Percentiles rank a stretch among this genome's conserved stretches.
Conservation (phyloP, 2,113 vertebrate species). For the Nestor notabilis region DNA sequence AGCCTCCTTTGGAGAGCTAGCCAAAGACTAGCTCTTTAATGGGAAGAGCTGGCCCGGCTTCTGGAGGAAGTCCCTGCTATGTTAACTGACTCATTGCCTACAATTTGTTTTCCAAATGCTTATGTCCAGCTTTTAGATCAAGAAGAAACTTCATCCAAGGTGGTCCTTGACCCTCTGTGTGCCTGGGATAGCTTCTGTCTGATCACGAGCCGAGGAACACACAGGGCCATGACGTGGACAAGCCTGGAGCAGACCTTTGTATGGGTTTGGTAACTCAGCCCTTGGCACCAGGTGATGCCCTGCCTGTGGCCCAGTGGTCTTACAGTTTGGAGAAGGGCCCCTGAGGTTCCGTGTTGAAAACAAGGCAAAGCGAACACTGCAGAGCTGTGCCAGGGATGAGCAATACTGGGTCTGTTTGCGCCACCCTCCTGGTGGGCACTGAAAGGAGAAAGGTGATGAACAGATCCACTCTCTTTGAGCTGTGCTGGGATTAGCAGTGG, state of each 20-base stretch:
- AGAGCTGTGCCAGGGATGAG: neutral
- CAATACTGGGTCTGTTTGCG: neutral
- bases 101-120: neutral
- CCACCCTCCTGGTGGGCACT: neutral
- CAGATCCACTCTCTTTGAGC: neutral
- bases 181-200: neutral
- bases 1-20: slow-evolving; percentile 38
- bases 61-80: neutral
- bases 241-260: neutral
- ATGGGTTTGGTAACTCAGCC: neutral
- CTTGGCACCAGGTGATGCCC: neutral
- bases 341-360: neutral
- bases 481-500: neutral
- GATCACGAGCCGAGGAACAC: accelerated
- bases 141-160: neutral
- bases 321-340: neutral
- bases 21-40: neutral
- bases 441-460: neutral
- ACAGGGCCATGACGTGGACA: accelerated
- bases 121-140: neutral
- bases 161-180: neutral
- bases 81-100: neutral
- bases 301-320: neutral
- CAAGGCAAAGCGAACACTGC: neutral
- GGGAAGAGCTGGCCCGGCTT: neutral